A percentile compares a stretch with the other conserved stretches of the same genome.
Conservation (phyloP, 2,888 invertebrate genomes). For the Laspeyria flexula region DNA sequence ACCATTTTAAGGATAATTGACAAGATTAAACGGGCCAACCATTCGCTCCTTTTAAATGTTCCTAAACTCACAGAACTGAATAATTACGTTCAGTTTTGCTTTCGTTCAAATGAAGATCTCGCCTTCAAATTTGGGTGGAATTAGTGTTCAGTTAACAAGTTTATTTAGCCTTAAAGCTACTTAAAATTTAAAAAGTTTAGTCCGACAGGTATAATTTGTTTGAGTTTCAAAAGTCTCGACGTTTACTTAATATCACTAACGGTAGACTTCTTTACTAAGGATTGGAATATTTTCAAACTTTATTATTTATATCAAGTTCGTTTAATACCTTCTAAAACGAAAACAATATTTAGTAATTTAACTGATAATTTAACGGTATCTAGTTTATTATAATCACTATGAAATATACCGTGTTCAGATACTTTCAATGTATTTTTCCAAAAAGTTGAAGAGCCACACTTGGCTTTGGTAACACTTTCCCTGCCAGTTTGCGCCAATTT, state of each 20-base stretch:
- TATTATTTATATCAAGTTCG: too few species aligned
- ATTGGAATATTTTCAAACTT: too few species aligned
- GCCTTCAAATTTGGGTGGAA: constrained; percentile 41
- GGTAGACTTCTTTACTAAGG: too few species aligned
- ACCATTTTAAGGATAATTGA: constrained; percentile 73
- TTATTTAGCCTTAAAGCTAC: constrained; percentile 50
- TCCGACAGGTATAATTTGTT: constrained; percentile 18
- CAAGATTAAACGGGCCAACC: constrained; percentile 68
- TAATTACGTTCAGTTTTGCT: constrained; percentile 66
- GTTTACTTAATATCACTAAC: not conserved
- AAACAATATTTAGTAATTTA: too few species aligned
- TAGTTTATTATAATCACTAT: too few species aligned
- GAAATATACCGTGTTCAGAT: too few species aligned
- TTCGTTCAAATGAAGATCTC: constrained; percentile 65
- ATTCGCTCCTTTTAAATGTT: constrained; percentile 62
- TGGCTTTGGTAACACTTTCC: too few species aligned
- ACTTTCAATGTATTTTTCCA: too few species aligned
- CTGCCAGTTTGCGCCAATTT: too few species aligned
- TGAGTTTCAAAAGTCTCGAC: constrained; percentile 19
- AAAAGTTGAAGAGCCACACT: too few species aligned
- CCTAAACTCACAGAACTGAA: constrained; percentile 61
- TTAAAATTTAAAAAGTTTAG: constrained; percentile 39
- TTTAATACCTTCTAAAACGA: too few species aligned
- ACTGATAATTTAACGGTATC: too few species aligned
- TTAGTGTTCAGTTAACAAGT: constrained; percentile 53